A percentile compares a stretch with the other conserved stretches of the same genome.
Evolutionary conservation across 2,797 vertebrate genomes (phyloP).

Genomic region (Okamejei kenojei): DNA sequence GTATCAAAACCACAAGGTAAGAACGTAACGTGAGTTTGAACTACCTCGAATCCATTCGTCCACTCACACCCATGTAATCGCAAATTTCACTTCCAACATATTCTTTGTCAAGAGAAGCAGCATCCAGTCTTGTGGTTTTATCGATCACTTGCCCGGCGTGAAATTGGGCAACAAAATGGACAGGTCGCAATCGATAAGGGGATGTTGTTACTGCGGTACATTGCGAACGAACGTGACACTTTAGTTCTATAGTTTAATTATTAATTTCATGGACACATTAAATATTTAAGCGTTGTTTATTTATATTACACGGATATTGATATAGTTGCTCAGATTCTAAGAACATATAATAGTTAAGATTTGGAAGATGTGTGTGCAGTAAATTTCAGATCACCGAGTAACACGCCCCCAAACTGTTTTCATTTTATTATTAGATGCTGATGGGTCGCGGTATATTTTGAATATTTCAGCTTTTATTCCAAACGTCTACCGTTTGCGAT

Average conservation of each 20-base stretch:
- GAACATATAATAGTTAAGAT: not conserved
- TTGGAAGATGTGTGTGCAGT: not conserved
- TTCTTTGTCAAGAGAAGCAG: not conserved
- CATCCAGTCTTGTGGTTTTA: not conserved
- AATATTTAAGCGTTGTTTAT: not conserved
- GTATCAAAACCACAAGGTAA: conserved; percentile 96
- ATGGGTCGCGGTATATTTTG: not conserved
- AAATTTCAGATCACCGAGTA: not conserved
- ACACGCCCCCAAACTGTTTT: not conserved
- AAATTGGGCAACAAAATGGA: not conserved
- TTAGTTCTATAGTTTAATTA: not conserved
- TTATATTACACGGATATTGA: not conserved
- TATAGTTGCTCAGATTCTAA: not conserved
- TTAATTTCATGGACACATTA: not conserved
- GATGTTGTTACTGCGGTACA: not conserved
- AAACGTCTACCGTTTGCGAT: not conserved
- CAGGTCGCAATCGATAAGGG: not conserved
- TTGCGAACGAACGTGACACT: not conserved
- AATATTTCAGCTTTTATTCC: not conserved
- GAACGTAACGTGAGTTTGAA: conserved; percentile 9
- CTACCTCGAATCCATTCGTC: not conserved
- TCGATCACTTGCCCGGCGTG: not conserved
- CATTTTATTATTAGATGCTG: not conserved
- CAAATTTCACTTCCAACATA: not conserved
- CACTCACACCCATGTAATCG: not conserved